Base-by-base conservation (phyloP, 2,888 invertebrate species). In the Drosophila cognata region DNA sequence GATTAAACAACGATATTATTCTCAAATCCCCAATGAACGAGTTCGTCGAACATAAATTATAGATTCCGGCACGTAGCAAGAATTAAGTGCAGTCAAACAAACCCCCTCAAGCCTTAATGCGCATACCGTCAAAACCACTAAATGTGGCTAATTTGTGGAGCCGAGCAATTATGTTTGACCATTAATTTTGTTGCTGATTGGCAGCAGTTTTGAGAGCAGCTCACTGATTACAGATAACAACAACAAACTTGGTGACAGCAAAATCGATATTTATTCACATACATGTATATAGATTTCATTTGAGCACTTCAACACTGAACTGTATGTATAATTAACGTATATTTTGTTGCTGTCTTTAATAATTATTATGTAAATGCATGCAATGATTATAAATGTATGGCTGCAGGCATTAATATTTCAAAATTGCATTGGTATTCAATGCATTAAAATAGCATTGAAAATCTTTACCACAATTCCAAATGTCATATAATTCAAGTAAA, bases 61-160 rank as follows among this genome's bases (percentile, higher is more conserved):
- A 63, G 67, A 70, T 55, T 74, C 75, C 46, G 62, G 65, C 89
- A 88, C 84, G 84, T 86, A 84, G 55, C 65, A 58, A 38, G 61
- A 74, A 88, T 86, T 79, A 81, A 74, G 53, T 72, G 64, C 64
- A 64, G 64, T 25, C 29, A 35, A 56, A 53, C 56, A 53, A 53
- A 55, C 36, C 53, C 43, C 46, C 43, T 61, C 7, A 46, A 8
- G 21, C 33, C 41, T 21, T 25, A 29, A 16, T 38, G 2, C 16
- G 25, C 50, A 10, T n/a, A 16, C 33, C 48, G 58, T 29, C 46
- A 29, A 56, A 38, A 21, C 69, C 65, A 63, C 57, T 25, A 69
- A 79, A 65, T 69, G 77, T 59, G 77, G 67, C 70, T 77, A 81
- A 83, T 81, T 83, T 74, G 55, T 52, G 50, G 71, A 67, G 66